phyloP scores from a whole-genome alignment of 2,797 vertebrate genomes.

The Tiaroga cobitis region DNA sequence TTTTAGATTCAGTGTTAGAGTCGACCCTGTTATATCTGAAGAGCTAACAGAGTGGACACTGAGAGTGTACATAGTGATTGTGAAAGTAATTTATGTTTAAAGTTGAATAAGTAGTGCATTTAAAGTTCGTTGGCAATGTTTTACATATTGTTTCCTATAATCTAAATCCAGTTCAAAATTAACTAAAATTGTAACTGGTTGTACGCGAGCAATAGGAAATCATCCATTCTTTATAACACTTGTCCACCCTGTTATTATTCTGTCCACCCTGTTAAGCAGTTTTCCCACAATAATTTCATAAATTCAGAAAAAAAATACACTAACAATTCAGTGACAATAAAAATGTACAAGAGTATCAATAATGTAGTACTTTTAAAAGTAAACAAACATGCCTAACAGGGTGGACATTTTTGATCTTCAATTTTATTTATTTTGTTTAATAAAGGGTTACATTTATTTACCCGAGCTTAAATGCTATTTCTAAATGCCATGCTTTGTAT shows the following conservation, averaged over 20 bases:
- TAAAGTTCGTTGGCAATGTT: too few relatives aligned
- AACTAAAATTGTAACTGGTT: neutral
- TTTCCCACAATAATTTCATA: neutral
- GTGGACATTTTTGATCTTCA: neutral
- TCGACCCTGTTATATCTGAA: neutral
- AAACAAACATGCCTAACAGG: neutral
- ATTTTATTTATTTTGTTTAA: neutral
- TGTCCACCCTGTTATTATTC: neutral
- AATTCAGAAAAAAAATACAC: neutral
- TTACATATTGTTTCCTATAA: neutral
- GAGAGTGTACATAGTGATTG: neutral
- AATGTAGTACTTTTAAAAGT: neutral
- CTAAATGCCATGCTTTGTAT: neutral
- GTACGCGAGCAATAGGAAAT: neutral
- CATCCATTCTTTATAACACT: neutral
- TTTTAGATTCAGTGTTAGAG: neutral
- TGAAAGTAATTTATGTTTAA: neutral
- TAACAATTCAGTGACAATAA: neutral
- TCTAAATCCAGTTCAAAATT: neutral
- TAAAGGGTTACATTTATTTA: neutral
- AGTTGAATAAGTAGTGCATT: neutral
- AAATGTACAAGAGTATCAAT: neutral
- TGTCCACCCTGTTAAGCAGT: neutral
- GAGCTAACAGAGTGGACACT: neutral
- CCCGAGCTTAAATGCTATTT: neutral